phyloP scores from a whole-genome alignment of 2,113 vertebrate species.

The Butorides virescens region DNA sequence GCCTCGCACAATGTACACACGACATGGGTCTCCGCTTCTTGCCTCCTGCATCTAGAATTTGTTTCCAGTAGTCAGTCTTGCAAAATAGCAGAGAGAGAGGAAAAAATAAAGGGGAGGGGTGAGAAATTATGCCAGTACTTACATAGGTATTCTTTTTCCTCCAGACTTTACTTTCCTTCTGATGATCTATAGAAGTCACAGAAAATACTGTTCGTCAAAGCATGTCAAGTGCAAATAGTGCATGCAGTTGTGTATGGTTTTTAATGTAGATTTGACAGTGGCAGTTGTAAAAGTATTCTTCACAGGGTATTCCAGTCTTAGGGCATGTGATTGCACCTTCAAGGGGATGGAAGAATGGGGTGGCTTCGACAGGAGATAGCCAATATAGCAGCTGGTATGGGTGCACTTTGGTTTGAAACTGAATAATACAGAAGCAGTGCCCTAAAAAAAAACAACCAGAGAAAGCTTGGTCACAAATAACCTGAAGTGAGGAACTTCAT shows the following conservation, averaged over 20 bases:
- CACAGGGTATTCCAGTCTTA: not conserved
- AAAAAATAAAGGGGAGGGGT: not conserved
- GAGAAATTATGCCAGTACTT: not conserved
- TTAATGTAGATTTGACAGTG: not conserved
- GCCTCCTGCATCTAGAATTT: not conserved
- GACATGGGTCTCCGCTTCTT: not conserved
- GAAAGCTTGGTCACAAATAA: not conserved
- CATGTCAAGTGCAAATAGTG: not conserved
- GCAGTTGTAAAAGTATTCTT: not conserved
- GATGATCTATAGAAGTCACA: not conserved
- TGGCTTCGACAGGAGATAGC: not conserved
- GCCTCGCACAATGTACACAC: not conserved
- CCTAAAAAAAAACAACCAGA: not conserved
- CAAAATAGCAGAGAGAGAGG: not conserved
- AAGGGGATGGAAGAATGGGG: not conserved
- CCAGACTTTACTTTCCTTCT: not conserved
- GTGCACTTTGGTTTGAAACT: not conserved
- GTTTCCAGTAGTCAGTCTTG: not conserved
- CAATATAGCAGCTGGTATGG: not conserved
- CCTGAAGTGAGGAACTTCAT: not conserved
- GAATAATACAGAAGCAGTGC: not conserved
- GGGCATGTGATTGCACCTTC: not conserved
- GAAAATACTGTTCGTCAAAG: not conserved
- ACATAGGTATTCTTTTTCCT: not conserved
- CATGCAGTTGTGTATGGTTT: not conserved